Evolutionary conservation across 2,888 invertebrate species (phyloP).

Genomic region (Drosophila seclusa): DNA sequence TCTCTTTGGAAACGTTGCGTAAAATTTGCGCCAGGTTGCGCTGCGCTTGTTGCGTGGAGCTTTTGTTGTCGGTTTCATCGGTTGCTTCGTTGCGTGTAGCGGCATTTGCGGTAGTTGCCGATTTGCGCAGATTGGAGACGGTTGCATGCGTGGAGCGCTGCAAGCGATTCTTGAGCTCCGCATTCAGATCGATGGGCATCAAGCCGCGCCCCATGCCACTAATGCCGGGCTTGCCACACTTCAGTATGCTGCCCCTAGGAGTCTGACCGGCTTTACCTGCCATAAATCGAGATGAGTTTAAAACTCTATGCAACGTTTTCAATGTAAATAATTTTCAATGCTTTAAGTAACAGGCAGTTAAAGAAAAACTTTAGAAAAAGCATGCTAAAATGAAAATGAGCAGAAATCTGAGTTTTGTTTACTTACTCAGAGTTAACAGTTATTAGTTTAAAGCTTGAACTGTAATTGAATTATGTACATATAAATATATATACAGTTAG

Average conservation of each 20-base stretch:
- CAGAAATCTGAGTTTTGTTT: constrained; percentile 1
- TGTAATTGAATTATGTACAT: neutral
- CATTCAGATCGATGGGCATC: constrained; percentile 84
- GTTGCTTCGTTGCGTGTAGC: constrained; percentile 56
- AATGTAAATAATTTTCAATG: neutral
- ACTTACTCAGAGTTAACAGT: constrained; percentile 41
- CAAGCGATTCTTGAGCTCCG: constrained; percentile 84
- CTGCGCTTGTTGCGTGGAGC: constrained; percentile 43
- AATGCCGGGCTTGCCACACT: constrained; percentile 75
- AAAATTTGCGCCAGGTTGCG: constrained; percentile 82
- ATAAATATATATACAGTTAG: neutral
- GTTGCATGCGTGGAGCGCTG: constrained; percentile 84
- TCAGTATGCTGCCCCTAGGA: constrained; percentile 80
- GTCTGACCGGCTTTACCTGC: constrained; percentile 63
- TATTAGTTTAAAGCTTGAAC: neutral
- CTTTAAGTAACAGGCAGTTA: constrained; percentile 1
- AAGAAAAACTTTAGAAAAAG: constrained; percentile 11
- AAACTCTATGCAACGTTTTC: neutral
- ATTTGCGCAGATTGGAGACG: constrained; percentile 83
- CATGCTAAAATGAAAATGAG: neutral
- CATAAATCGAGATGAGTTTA: neutral
- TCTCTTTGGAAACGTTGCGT: constrained; percentile 82
- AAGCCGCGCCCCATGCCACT: constrained; percentile 80
- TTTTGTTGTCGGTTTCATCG: constrained; percentile 64
- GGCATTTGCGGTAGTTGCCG: constrained; percentile 79